Conservation (phyloP, 1,140 invertebrate genomes). For the Melipona quadrifasciata region DNA sequence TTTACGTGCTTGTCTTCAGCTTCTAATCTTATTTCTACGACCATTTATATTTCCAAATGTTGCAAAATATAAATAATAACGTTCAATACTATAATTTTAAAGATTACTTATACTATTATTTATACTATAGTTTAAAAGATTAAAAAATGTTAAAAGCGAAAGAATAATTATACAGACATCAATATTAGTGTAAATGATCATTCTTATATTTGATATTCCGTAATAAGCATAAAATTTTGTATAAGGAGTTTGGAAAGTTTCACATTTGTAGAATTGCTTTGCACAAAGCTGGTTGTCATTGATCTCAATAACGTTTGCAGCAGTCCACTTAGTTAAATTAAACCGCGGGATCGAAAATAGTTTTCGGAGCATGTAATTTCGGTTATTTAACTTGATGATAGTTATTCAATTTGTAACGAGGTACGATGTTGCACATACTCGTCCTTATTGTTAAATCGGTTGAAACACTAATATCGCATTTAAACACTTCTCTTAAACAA, state of each 20-base stretch:
- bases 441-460: constrained; percentile 6
- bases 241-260: neutral
- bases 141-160: neutral
- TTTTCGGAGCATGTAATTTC: neutral
- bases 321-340: constrained; percentile 6
- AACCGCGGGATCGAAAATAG: neutral
- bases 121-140: neutral
- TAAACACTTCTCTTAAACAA: constrained; percentile 3
- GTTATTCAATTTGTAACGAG: too few relatives aligned
- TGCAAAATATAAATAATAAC: neutral
- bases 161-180: neutral
- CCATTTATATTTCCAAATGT: neutral
- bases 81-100: neutral
- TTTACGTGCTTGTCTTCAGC: neutral
- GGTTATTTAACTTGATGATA: neutral
- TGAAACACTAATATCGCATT: neutral
- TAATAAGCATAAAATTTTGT: neutral
- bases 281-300: constrained; percentile 62
- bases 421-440: neutral
- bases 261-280: constrained; percentile 1
- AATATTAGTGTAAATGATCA: too few relatives aligned
- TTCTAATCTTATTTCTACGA: constrained; percentile 13
- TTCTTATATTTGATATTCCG: neutral
- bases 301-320: constrained; percentile 63
- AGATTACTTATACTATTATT: too few relatives aligned